A percentile compares a stretch with the other conserved stretches of the same genome.
Evolutionary conservation across 2,888 invertebrate genomes (phyloP).

Genomic region (Hesperia comma): DNA sequence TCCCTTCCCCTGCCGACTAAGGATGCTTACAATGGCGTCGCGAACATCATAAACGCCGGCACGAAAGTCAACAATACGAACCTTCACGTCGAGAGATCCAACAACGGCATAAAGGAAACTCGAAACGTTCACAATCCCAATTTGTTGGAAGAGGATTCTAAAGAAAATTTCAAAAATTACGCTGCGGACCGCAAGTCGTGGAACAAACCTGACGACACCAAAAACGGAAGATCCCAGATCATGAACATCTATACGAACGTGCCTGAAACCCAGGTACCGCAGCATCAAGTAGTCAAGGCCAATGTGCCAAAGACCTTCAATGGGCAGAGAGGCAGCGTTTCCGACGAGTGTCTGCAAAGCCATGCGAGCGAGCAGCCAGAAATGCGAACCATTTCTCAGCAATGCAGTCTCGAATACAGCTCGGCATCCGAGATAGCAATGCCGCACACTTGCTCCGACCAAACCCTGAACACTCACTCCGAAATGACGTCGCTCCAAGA

Average conservation of each 20-base stretch:
- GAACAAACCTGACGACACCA: conserved; percentile 69
- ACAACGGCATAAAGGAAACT: conserved; percentile 82
- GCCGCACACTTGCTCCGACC: conserved; percentile 80
- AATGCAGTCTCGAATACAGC: conserved; percentile 88
- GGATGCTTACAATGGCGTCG: conserved; percentile 79
- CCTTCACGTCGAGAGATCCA: conserved; percentile 86
- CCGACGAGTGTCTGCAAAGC: conserved; percentile 76
- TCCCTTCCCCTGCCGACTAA: conserved; percentile 78
- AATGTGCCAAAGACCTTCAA: conserved; percentile 63
- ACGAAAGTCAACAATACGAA: conserved; percentile 93
- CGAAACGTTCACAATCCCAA: conserved; percentile 86
- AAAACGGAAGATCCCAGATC: conserved; percentile 65
- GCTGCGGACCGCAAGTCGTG: conserved; percentile 69
- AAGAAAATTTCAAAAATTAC: conserved; percentile 80
- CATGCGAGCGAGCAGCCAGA: conserved; percentile 73
- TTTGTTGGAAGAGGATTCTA: conserved; percentile 85
- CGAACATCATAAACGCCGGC: conserved; percentile 87
- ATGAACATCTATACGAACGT: conserved; percentile 87
- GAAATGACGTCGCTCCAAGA: conserved; percentile 78
- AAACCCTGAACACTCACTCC: conserved; percentile 78
- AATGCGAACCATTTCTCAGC: conserved; percentile 87
- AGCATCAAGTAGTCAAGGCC: conserved; percentile 81
- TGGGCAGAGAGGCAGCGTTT: conserved; percentile 71
- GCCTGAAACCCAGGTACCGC: conserved; percentile 85
- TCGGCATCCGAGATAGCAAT: conserved; percentile 84